A percentile compares a stretch with the other conserved stretches of the same genome.
Conservation (phyloP, 2,888 invertebrate genomes). For the Monochamus alternatus region DNA sequence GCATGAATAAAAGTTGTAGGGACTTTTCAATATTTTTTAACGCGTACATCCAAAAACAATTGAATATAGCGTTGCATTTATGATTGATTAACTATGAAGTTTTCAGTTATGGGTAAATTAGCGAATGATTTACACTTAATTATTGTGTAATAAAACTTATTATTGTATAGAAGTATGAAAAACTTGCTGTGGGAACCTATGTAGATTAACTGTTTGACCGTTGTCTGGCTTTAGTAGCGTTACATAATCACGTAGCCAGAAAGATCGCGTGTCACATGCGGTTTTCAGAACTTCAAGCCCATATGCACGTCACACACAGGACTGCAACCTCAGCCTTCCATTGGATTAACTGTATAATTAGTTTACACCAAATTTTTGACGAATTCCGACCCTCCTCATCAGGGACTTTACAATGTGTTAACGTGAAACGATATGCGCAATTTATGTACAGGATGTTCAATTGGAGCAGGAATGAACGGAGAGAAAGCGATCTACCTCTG, state of each 20-base stretch:
- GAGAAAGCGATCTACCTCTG: no score
- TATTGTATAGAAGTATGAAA: no score
- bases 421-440: not conserved
- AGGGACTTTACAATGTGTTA: not conserved
- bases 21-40: no score
- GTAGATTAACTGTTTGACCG: not conserved
- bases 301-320: slow-evolving; percentile 10
- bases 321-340: not conserved
- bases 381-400: not conserved
- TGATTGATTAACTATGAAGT: no score
- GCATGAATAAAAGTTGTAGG: no score
- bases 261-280: slow-evolving; percentile 21
- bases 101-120: no score
- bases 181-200: not conserved
- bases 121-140: no score
- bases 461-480: no score
- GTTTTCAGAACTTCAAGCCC: slow-evolving; percentile 17
- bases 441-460: no score
- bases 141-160: no score
- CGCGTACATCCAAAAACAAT: no score
- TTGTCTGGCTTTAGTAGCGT: slow-evolving; percentile 3
- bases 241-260: not conserved
- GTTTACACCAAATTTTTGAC: slow-evolving; percentile 2
- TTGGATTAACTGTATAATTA: slow-evolving; percentile 20
- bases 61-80: no score